Base-by-base conservation (phyloP, 2,797 vertebrate genomes). In the Hydrocynus forskahlii region DNA sequence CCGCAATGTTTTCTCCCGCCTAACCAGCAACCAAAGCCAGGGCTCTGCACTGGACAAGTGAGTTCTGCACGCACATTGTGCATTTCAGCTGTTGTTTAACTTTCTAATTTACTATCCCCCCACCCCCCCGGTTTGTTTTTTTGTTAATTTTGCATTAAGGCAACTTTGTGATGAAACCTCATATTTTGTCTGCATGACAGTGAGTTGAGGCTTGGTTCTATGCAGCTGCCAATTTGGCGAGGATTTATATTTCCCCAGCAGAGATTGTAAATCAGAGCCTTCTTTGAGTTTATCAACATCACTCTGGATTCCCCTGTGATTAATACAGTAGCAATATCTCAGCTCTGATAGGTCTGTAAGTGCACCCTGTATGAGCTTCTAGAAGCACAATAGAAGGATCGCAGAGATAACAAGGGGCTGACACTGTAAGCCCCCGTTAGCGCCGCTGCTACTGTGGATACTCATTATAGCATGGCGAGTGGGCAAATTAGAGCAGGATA, bases 11-110 rank as follows among this genome's bases (percentile, higher is more conserved):
- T 99, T 99, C 91, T 99, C 98, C 50, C 95, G 98, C 19, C 96
- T 99, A 73, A 99, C 96, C 40, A 99, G 98, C 92, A 97, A 95
- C 89, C 97, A 98, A 93, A 95, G 95, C 84, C 96, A 96, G 89
- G 97, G 97, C 1, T 97, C 97, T 5, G 97, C 96, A 8, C 92
- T 99, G 92, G 98, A 99, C 94, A 99, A 99, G 98, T 99, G 92
- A 97, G 97, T 92, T 9, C 12, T 72, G 70, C 52, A 79, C 70
- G n/a, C 29, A 76, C 54, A 59, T 55, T 57, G 29, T 29, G 45
- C 55, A 9, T 40, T 63, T 81, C 25, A 21, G 75, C 23, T 16
- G 60, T 6, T 52, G 29, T 25, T 38, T 19, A 60, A 6, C 35
- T 17, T 52, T 29, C 1, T 35, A 16, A n/a, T 17, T n/a, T 14